phyloP scores from a whole-genome alignment of 2,888 invertebrate species.

The Cyaniris semiargus region DNA sequence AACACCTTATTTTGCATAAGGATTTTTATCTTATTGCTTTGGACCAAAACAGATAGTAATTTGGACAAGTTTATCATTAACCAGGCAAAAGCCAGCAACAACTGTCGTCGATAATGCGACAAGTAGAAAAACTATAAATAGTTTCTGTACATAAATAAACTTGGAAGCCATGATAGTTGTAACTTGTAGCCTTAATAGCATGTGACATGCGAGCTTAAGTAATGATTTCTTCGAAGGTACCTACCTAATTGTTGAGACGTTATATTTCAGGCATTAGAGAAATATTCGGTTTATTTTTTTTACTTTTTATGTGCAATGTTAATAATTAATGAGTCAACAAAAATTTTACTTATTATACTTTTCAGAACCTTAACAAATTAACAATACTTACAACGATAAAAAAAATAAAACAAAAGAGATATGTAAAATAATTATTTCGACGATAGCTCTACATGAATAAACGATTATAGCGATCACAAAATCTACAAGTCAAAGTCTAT shows the following conservation, averaged over 20 bases:
- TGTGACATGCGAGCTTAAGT: constrained; percentile 51
- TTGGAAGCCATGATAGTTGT: constrained; percentile 7
- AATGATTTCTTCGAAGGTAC: constrained; percentile 44
- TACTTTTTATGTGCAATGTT: background rate
- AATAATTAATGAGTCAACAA: background rate
- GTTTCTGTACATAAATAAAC: background rate
- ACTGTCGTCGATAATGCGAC: background rate
- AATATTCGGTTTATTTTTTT: background rate
- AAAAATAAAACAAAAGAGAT: too few species aligned
- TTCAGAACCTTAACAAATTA: too few species aligned
- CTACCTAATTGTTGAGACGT: background rate
- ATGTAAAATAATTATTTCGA: too few species aligned
- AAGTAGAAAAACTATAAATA: constrained; percentile 10
- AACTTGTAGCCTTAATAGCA: constrained; percentile 38
- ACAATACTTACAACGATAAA: too few species aligned
- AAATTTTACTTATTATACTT: background rate
- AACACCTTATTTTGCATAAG: too few species aligned
- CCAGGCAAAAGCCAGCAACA: background rate
- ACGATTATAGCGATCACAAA: too few species aligned
- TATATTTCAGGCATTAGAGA: background rate
- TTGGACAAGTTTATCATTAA: background rate
- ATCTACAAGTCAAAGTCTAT: too few species aligned
- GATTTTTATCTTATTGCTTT: too few species aligned
- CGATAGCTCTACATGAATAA: too few species aligned
- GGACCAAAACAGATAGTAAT: too few species aligned